Evolutionary conservation across 2,888 invertebrate genomes (phyloP).

Genomic region (Abscondita cerata): DNA sequence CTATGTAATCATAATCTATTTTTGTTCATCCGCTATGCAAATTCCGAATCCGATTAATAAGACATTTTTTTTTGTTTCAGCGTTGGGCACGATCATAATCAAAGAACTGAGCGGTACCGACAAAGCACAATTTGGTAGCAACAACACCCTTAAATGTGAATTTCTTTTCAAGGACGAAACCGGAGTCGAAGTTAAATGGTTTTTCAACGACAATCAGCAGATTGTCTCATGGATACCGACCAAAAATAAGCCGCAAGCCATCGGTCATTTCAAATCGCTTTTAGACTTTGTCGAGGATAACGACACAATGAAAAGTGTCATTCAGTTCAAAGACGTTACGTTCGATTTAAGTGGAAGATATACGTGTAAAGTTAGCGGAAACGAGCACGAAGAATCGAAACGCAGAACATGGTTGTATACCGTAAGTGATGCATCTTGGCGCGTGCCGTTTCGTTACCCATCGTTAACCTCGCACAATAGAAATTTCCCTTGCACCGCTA

Average conservation of each 20-base stretch:
- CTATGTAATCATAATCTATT: slow-evolving; percentile 23
- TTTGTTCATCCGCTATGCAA: slow-evolving; percentile 8
- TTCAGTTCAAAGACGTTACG: slow-evolving; percentile 60
- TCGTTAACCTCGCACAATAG: slow-evolving; percentile 47
- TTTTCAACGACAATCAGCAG: slow-evolving; percentile 57
- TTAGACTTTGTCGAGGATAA: slow-evolving; percentile 57
- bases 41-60: neutral
- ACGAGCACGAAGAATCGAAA: slow-evolving; percentile 56
- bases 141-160: slow-evolving; percentile 60
- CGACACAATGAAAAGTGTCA: slow-evolving; percentile 61
- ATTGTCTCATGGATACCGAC: slow-evolving; percentile 62
- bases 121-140: slow-evolving; percentile 19
- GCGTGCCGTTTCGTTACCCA: slow-evolving; percentile 50
- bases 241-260: slow-evolving; percentile 51
- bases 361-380: slow-evolving; percentile 63
- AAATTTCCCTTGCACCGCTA: slow-evolving; percentile 12
- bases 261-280: slow-evolving; percentile 53
- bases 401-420: slow-evolving; percentile 62
- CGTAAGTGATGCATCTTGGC: slow-evolving; percentile 59
- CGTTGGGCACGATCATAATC: slow-evolving; percentile 45
- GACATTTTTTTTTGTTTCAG: slow-evolving; percentile 42
- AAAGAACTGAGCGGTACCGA: slow-evolving; percentile 47
- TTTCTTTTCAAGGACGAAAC: slow-evolving; percentile 56
- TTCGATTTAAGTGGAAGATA: slow-evolving; percentile 64
- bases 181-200: slow-evolving; percentile 62